Evolutionary conservation across 2,888 invertebrate species (phyloP).

Genomic region (Cheilosia pagana): DNA sequence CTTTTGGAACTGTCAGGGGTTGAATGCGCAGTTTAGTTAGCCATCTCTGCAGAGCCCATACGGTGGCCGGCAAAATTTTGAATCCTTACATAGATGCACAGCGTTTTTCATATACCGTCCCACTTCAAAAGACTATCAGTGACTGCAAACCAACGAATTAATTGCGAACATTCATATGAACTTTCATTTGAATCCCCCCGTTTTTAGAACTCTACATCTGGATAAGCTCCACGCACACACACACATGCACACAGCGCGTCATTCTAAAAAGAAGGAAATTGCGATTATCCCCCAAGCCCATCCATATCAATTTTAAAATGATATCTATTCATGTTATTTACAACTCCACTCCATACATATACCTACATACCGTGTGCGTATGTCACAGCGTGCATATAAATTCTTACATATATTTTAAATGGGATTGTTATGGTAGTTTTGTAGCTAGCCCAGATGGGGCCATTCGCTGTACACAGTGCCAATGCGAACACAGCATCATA

Average conservation of each 20-base stretch:
- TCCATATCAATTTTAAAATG: constrained; percentile 72
- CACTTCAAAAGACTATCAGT: no score
- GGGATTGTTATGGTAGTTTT: constrained; percentile 75
- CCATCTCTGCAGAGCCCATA: no score
- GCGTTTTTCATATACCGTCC: no score
- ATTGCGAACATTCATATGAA: no score
- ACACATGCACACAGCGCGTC: neutral
- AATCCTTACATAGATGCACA: no score
- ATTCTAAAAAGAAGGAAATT: constrained; percentile 15
- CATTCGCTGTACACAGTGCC: constrained; percentile 68
- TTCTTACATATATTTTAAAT: constrained; percentile 74
- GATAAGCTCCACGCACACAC: no score
- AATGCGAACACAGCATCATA: constrained; percentile 70
- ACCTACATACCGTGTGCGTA: constrained; percentile 31
- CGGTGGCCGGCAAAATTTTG: no score
- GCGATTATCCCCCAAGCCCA: constrained; percentile 54
- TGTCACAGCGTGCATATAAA: constrained; percentile 71
- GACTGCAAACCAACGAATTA: no score
- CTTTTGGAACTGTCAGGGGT: no score
- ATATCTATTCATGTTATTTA: constrained; percentile 67
- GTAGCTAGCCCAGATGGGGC: constrained; percentile 75
- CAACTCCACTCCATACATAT: constrained; percentile 3
- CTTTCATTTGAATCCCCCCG: no score
- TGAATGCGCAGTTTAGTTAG: no score
- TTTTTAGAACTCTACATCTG: no score